phyloP scores from a whole-genome alignment of 2,113 vertebrate species.

The Datnioides undecimradiatus region DNA sequence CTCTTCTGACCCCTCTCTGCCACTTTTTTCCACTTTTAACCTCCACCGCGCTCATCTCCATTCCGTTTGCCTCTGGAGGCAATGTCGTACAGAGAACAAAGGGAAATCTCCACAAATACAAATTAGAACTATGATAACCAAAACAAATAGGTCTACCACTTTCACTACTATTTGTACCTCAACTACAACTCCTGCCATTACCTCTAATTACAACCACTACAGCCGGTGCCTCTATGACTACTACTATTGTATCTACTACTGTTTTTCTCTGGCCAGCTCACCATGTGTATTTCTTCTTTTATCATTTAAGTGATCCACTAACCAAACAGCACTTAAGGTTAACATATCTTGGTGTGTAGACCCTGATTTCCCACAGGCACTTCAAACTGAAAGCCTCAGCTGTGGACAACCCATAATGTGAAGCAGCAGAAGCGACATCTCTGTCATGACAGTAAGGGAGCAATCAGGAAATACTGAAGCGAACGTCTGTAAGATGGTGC shows the following conservation, averaged over 20 bases:
- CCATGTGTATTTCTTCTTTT: neutral
- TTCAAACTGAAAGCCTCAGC: neutral
- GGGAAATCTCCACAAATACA: neutral
- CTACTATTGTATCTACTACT: neutral
- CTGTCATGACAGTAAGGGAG: neutral
- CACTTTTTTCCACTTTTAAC: slow-evolving; percentile 31
- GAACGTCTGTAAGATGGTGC: neutral
- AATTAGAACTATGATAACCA: neutral
- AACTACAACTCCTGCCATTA: neutral
- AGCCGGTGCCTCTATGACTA: neutral
- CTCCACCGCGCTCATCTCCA: slow-evolving; percentile 16
- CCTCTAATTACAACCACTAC: neutral
- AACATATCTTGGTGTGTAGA: neutral
- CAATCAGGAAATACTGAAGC: neutral
- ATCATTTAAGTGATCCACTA: neutral
- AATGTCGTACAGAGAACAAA: neutral
- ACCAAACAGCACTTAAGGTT: neutral
- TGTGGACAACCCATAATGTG: neutral
- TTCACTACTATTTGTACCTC: neutral
- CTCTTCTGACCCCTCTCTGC: slow-evolving; percentile 31
- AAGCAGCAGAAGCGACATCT: neutral
- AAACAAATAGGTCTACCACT: neutral
- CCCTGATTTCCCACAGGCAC: too few relatives aligned
- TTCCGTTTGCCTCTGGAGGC: slow-evolving; percentile 1
- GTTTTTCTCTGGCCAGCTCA: neutral